Conservation (phyloP, 2,888 invertebrate genomes). For the Cephus pygmeus region DNA sequence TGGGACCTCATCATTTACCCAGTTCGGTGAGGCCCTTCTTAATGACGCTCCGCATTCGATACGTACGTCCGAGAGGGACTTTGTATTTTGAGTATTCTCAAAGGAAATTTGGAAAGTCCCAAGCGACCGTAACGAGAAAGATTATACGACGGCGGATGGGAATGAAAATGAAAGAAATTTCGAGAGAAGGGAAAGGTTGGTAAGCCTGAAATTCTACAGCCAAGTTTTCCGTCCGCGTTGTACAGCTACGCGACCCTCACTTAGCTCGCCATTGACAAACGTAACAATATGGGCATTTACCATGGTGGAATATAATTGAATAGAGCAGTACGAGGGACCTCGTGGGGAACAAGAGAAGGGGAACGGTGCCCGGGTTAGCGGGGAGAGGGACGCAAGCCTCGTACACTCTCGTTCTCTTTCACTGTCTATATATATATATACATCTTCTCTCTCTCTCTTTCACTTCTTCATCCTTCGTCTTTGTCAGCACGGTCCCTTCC, state of each 20-base stretch:
- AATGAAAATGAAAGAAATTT: not conserved
- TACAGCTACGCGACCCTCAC: slow-evolving; percentile 61
- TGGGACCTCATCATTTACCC: not conserved
- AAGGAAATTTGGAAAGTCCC: not conserved
- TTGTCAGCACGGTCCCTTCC: slow-evolving; percentile 45
- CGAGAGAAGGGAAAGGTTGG: slow-evolving; percentile 19
- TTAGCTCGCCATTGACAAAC: slow-evolving; percentile 64
- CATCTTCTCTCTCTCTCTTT: not conserved
- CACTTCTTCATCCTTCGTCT: not conserved
- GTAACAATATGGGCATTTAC: slow-evolving; percentile 66
- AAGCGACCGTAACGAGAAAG: not conserved
- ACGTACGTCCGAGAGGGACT: not conserved
- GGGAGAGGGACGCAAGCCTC: slow-evolving; percentile 36
- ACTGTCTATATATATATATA: not conserved
- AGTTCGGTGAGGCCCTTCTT: not conserved
- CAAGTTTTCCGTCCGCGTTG: slow-evolving; percentile 56
- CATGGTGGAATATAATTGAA: slow-evolving; percentile 65
- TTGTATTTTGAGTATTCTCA: not conserved
- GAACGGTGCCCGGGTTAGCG: slow-evolving; percentile 27
- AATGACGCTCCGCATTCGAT: not conserved
- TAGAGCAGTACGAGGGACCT: slow-evolving; percentile 31
- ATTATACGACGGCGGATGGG: not conserved
- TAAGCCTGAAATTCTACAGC: slow-evolving; percentile 21
- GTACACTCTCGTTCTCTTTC: slow-evolving; percentile 12
- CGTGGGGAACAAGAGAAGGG: slow-evolving; percentile 26